Base-by-base conservation (phyloP, 1,140 invertebrate species). In the Pachyrhynchus sulphureomaculatus region DNA sequence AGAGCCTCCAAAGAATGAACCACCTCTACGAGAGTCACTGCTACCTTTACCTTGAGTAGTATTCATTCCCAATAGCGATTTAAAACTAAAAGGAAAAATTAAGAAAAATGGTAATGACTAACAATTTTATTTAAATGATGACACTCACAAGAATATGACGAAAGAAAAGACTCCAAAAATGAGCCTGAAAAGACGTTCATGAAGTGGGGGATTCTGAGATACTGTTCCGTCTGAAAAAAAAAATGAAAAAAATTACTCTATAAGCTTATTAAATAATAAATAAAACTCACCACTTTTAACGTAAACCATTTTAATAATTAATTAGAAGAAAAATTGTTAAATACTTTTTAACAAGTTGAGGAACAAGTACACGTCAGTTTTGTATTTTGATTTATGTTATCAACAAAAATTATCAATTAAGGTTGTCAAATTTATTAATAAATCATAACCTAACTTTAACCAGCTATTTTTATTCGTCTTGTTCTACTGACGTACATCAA, bases 121-220 rank as follows among this genome's bases (percentile, higher is more conserved):
- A 47, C 3, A 41, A 29, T 15, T 48, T 33, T 48, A 44, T 56
- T 26, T 23, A 6, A 55, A 20, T 10, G 37, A 20, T 23, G 5
- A 34, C 21, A 72, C 74, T 73, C 68, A 77, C 75, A 77, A 77
- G 49, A 68, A 66, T 23, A 71, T 66, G 2, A 72, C 41, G 45
- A 76, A 75, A 17, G 61, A 42, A 33, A 77, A 49, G 12, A 67
- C 34, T n/a, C 75, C 74, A 67, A 74, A 72, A 55, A 77, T 70
- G 2, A 72, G 56, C 26, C 67, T 63, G 2, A 63, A 42, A 13
- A 77, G 32, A 21, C 62, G 51, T 21, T 66, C 62, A 8, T 75
- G 52, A 59, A 66, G 67, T 55, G 75, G 73, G 9, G 65, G 66
- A 13, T 60, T 65, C 15, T 73, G 33, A 8, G 48, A 45, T 5